Percentiles rank a stretch among this genome's conserved stretches.
These are phyloP conservation scores for Crocallis elinguaria DNA, from an alignment of 2,888 invertebrate genomes.

Conservation along the genomic window DNA sequence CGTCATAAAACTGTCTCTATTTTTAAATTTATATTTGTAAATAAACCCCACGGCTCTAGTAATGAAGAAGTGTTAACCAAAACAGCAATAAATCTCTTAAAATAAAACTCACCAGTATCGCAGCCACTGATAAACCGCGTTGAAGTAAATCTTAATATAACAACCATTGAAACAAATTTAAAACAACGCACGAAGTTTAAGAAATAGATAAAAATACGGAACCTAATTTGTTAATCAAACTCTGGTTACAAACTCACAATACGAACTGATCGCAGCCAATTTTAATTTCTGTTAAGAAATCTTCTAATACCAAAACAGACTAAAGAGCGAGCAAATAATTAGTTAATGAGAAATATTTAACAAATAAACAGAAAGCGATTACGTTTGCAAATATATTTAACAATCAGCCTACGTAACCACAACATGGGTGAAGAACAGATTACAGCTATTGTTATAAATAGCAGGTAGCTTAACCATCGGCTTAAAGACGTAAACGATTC, in stretches of 20 bases:
- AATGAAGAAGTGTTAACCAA: neutral
- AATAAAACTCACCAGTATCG: constrained; percentile 35
- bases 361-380: constrained; percentile 6
- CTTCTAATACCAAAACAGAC: constrained; percentile 1
- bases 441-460: neutral
- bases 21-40: constrained; percentile 10
- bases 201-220: neutral
- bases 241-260: neutral
- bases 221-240: neutral
- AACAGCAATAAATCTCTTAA: neutral
- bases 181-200: neutral
- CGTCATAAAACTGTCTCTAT: constrained; percentile 18
- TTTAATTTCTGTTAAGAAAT: neutral
- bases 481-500: no score
- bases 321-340: constrained; percentile 9
- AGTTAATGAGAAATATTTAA: constrained; percentile 9
- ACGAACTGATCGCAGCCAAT: neutral
- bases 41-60: neutral
- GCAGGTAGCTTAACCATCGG: neutral
- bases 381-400: neutral
- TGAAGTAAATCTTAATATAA: constrained; percentile 40
- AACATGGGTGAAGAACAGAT: neutral
- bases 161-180: constrained; percentile 42
- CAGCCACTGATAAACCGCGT: constrained; percentile 31
- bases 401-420: neutral